Base-by-base conservation (phyloP, 2,888 invertebrate species). In the Drosophila sordidula region DNA sequence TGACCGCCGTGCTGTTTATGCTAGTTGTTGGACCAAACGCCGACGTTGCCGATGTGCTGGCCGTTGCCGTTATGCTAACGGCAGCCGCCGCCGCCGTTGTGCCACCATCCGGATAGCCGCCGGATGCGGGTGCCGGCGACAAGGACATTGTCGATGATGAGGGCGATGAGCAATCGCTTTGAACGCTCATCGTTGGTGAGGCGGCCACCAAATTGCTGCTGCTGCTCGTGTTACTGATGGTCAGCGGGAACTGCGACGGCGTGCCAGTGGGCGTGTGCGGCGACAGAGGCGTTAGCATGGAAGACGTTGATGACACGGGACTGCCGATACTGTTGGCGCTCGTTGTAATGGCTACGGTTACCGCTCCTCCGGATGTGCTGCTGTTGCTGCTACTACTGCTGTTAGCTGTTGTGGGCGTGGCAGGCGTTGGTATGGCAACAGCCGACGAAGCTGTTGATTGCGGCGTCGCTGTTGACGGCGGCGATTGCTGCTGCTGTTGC, bases 61-160 rank as follows among this genome's bases (percentile, higher is more conserved):
- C 86, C n/a, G 89, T 90, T 45, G 92, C 87, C 34, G 91, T 90
- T n/a, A 90, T 88, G 34, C 90, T 89, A 6, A 90, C 89, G 46
- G 82, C 79, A 46, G 87, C 89, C 4, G 81, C 75, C 16, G 90
- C 81, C 14, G 86, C 79, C 9, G 83, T 83, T 8, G 75, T 66
- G 34, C 85, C 76, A 32, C 86, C 79, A 59, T 78, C 80, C 6
- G 88, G 85, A 69, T 89, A 85, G 39, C 83, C 88, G 14, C 82
- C 83, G 0, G 86, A 76, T 6, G 84, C 82, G 1, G 90, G 90
- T 14, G 90, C 90, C n/a, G 90, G 90, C 5, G 90, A 90, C 44
- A 90, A 65, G 1, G 91, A 91, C 80, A 90, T 91, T 6, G 90
- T 90, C 2, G 90, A 90, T 4, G 90, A 90, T 32, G 91, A 90